Base-by-base conservation (phyloP, 2,797 vertebrate genomes). In the Xerus rutilus region DNA sequence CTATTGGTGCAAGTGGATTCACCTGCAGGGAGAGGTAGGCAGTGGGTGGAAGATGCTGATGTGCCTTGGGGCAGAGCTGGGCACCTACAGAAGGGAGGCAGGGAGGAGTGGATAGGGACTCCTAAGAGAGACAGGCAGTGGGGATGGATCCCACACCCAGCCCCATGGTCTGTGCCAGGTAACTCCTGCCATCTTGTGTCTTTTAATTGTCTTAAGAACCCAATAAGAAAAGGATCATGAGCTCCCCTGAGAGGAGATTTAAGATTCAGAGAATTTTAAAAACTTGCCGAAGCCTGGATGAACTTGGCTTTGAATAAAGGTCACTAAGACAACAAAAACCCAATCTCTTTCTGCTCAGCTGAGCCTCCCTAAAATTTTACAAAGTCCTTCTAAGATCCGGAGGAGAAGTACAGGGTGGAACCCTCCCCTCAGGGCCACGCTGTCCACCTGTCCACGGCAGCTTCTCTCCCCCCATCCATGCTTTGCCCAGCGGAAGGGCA, bases 371-470 rank as follows among this genome's bases (percentile, higher is more conserved):
- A 57, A 72, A 52, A 54, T 92, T 89, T 25, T 59, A 43, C 59
- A 64, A 81, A n/a, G 28, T 94, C 23, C 25, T 84, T 5, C 45
- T 52, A 57, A 84, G 9, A 78, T 76, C 64, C 35, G 30, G 54
- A 94, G 21, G 43, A 86, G 89, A 76, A 7, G 43, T 47, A 45
- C 4, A 81, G 54, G 28, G 64, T 21, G 7, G 70, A 67, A 17
- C 6, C 3, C 28, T n/a, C 82, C 32, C 11, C 10, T 0, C 25
- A 35, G 17, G 54, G 18, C 23, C 14, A n/a, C 1, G 21, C 28
- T 39, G 23, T 2, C n/a, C 6, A 5, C 0, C 28, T 39, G 23
- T 2, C n/a, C 6, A 5, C 0, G 45, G 21, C 15, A 17, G 35
- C 10, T 65, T 87, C 25, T 69, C n/a, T 54, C 73, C 59, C 72